phyloP scores from a whole-genome alignment of 2,797 vertebrate genomes.

The Peromyscus melanophrys region DNA sequence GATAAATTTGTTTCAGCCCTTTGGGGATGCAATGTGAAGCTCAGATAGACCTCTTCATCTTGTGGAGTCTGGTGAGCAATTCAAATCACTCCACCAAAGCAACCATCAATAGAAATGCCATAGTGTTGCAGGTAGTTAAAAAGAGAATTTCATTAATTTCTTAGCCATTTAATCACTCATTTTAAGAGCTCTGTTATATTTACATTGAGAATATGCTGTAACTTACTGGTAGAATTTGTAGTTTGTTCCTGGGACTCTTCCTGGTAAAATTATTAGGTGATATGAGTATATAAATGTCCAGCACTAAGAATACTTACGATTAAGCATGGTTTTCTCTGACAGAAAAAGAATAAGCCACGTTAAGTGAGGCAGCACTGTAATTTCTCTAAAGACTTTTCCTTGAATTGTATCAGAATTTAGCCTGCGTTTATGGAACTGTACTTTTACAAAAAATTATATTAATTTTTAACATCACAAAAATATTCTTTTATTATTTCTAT shows the following conservation, averaged over 20 bases:
- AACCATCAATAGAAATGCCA: not conserved
- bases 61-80: not conserved
- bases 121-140: not conserved
- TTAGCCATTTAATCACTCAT: not conserved
- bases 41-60: not conserved
- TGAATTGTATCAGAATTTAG: not conserved
- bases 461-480: not conserved
- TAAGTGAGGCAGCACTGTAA: not conserved
- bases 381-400: not conserved
- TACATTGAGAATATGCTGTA: not conserved
- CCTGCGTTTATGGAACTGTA: not conserved
- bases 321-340: not conserved
- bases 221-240: not conserved
- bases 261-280: not conserved
- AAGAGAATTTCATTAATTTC: not conserved
- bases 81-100: not conserved
- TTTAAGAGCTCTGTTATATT: not conserved
- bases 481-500: not conserved
- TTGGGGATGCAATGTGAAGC: not conserved
- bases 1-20: not conserved
- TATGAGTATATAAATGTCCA: not conserved
- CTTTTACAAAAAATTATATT: not conserved
- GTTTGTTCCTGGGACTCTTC: not conserved
- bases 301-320: conserved; percentile 27
- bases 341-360: conserved; percentile 53